Conservation (phyloP, 2,113 vertebrate species). For the Rattus rattus region DNA sequence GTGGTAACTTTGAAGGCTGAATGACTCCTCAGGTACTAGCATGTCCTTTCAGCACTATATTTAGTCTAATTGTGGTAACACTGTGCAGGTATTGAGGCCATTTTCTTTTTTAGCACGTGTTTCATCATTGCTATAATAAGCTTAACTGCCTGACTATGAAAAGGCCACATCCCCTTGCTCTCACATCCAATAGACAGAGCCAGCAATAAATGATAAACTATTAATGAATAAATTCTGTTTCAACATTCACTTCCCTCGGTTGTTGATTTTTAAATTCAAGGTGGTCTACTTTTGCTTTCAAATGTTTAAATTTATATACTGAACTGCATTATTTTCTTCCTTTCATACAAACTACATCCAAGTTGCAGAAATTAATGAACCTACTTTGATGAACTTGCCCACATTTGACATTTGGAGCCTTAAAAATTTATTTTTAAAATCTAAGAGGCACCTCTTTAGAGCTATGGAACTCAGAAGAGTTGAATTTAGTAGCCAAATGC, state of each 20-base stretch:
- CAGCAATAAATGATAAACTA: constrained; percentile 19
- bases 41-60: not conserved
- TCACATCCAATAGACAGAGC: not conserved
- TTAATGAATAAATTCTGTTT: constrained; percentile 29
- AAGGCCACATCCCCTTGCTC: not conserved
- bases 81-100: not conserved
- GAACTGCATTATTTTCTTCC: not conserved
- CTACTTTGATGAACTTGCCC: constrained; percentile 44
- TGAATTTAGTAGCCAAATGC: constrained; percentile 57
- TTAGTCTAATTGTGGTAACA: constrained; percentile 15
- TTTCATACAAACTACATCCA: constrained; percentile 27
- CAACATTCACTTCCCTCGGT: not conserved
- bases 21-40: not conserved
- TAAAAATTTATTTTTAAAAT: constrained; percentile 51
- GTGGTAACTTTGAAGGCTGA: not conserved
- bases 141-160: not conserved
- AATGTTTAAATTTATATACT: not conserved
- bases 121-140: not conserved
- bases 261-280: constrained; percentile 39
- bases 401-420: constrained; percentile 38
- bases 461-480: not conserved
- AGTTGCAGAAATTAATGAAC: constrained; percentile 27
- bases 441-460: constrained; percentile 1
- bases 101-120: not conserved
- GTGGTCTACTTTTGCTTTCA: constrained; percentile 26